Base-by-base conservation (phyloP, 2,888 invertebrate species). In the Chrysolina oricalcia region DNA sequence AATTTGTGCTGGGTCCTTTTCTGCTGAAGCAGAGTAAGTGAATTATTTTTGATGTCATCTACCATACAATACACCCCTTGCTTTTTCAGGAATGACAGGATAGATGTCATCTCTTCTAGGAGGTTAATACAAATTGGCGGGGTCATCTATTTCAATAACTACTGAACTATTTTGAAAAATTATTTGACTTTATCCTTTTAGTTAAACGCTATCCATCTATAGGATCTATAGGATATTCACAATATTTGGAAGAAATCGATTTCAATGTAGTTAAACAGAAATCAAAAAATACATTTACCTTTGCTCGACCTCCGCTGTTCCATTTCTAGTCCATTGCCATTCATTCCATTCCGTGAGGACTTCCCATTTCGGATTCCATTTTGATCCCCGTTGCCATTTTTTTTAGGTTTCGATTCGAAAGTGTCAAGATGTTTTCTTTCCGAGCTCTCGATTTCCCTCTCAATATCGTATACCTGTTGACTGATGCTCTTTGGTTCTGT, bases 381-480 rank as follows among this genome's bases (percentile, higher is more conserved):
- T 50, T 72, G 76, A 11, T 69, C 68, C 13, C 48, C 65, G 17
- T 74, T 74, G 11, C 23, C 65, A n/a, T 43, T 17, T 19, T 77
- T 76, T 50, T 70, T 70, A 6, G 70, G 72, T 27, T 74, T 65
- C 53, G 68, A 40, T n/a, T 76, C 78, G 23, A 71, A 76, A n/a
- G 53, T 76, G 13, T 78, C 76, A 72, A 65, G 72, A 35, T 77
- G 70, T 59, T 66, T 78, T 56, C 53, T 76, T 41, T 80, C 77
- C 4, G 68, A 64, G 6, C 72, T 73, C n/a, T 77, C 77, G 0
- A 77, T 23, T 71, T 83, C 81, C 74, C 80, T 83, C 66, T 85
- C 84, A 64, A 84, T 82, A 43, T 85, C 82, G 63, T 81, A 79
- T 9, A 84, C 80, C 71, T 83, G 83, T 62, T 85, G 82, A 4